phyloP scores from a whole-genome alignment of 2,888 invertebrate genomes.

The Troides aeacus region DNA sequence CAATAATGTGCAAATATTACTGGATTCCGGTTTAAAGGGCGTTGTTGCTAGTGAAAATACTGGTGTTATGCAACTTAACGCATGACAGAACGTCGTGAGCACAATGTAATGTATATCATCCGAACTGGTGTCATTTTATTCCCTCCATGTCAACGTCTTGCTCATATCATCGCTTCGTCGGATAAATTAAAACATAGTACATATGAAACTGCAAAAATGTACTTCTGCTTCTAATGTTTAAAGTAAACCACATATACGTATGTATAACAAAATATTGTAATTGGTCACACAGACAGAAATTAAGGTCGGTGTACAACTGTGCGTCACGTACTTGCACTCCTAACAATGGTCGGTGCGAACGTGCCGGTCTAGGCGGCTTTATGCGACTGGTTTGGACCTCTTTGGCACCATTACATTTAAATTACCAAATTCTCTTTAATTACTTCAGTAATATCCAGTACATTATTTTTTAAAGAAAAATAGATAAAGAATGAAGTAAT shows the following conservation, averaged over 20 bases:
- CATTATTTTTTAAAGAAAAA: no score
- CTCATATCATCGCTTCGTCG: no score
- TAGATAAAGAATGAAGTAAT: no score
- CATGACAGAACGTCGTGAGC: no score
- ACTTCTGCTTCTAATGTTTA: not conserved
- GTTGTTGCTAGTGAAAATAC: no score
- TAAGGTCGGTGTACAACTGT: conserved; percentile 24
- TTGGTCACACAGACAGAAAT: conserved; percentile 21
- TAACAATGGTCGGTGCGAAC: conserved; percentile 42
- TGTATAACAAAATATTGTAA: conserved; percentile 22
- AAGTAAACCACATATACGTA: conserved; percentile 8
- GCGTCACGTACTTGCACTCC: conserved; percentile 34
- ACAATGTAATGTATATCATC: no score
- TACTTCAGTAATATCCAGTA: not conserved
- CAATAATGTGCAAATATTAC: no score
- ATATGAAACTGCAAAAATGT: not conserved
- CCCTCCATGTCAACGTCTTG: no score
- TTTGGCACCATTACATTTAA: conserved; percentile 5
- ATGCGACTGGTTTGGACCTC: conserved; percentile 14
- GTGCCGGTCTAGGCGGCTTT: conserved; percentile 36
- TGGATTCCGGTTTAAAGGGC: no score
- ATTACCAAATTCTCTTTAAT: conserved; percentile 8
- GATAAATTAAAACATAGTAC: no score
- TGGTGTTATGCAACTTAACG: no score
- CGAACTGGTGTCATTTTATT: no score